Evolutionary conservation across 2,888 invertebrate species (phyloP), one percentile per base, ranked within the genome.

Genomic region (Cecidostiba fungosa): DNA sequence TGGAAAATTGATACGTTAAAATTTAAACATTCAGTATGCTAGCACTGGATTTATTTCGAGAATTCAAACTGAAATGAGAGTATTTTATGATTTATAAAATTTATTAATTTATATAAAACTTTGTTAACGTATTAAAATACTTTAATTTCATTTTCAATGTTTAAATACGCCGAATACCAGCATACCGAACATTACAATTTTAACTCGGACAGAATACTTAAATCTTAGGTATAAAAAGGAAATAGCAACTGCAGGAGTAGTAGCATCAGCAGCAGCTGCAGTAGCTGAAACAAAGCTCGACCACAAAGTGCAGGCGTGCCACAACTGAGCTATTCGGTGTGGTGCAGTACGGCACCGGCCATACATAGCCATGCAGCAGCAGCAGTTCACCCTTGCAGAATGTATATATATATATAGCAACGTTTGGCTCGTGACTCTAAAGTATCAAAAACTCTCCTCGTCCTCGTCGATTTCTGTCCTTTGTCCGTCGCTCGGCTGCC

Each of bases 371-470:
- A 32, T 14, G 50, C 16, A 36, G 19, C 12, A 32, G 54, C 23
- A 19, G 76, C 59, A 54, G 59, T 77, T 77, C 26, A 6, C 29
- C 14, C 32, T 62, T 16, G 36, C 50, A n/a, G n/a, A 4, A 39
- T 16, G n/a, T 1, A 29, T 1, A 1, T 10, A 10, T 50, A 50
- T 62, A 26, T 10, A 26, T 26, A 29, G 26, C 3, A 26, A 26
- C 66, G n/a, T 29, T 66, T 66, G 26, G 16, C 76, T 32, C 66
- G 76, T 76, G 82, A 76, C 82, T 82, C 29, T 76, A 66, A 82
- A 82, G 69, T 69, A 82, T 82, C 82, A 43, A 78, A 69, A 69
- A 69, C 78, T 66, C 76, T 4, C 19, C 39, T 39, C 39, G 12
- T 3, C 26, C 0, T 29, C 10, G 14, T 19, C 39, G 29, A 10